Conservation (phyloP, 2,113 vertebrate species). For the Cromileptes altivelis region DNA sequence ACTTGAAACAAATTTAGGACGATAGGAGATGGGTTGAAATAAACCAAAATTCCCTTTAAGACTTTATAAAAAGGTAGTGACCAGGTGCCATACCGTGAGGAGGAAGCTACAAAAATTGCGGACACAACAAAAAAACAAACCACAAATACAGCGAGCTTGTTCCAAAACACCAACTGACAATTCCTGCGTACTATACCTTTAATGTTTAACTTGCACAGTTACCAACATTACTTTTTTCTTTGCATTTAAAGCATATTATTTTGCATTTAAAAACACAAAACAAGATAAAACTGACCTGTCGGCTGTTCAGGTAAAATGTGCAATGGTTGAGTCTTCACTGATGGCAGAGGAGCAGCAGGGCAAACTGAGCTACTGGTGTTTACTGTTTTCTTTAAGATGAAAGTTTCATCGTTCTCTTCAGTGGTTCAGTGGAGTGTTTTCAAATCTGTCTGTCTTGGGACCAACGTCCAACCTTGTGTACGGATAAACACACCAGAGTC, state of each 20-base stretch:
- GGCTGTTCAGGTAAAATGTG: slow-evolving; percentile 31
- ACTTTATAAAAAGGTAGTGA: no score
- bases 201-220: no score
- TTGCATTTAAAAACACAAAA: not conserved
- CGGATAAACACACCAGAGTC: slow-evolving; percentile 16
- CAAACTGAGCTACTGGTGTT: slow-evolving; percentile 27
- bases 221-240: not conserved
- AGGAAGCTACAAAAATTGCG: no score
- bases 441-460: slow-evolving; percentile 12
- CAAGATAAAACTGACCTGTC: not conserved
- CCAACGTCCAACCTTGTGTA: slow-evolving; percentile 29
- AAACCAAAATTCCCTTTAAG: no score
- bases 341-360: slow-evolving; percentile 7
- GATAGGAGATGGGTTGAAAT: no score
- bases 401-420: slow-evolving; percentile 4
- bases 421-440: not conserved
- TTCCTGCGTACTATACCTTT: no score
- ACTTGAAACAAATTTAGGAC: no score
- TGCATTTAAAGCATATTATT: not conserved
- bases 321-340: slow-evolving; percentile 6
- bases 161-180: no score
- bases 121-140: no score
- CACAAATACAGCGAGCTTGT: no score
- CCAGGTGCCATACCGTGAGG: no score
- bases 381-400: slow-evolving; percentile 17